Base-by-base conservation (phyloP, 2,797 vertebrate species). In the Channallabes apus region DNA sequence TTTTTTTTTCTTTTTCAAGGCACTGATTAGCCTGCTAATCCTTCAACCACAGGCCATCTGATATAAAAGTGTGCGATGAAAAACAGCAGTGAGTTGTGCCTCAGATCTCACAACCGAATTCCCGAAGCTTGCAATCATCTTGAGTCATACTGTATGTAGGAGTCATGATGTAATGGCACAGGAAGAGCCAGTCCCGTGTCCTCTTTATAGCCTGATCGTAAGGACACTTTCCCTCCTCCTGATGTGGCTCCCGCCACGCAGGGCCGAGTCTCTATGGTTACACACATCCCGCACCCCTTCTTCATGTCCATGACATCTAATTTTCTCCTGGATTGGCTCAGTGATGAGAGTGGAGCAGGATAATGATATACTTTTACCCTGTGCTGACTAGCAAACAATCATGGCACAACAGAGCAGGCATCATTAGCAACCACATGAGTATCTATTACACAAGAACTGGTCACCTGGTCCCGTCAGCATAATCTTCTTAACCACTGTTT, bases 311-410 rank as follows among this genome's bases (percentile, higher is more conserved):
- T 93, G 94, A 93, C 93, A 94, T 94, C 94, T 96, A 93, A 94
- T 96, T 96, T 95, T 94, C 91, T 83, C 92, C 91, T 91, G 88
- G 88, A 83, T 69, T 67, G 90, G 91, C 92, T 92, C 86, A 88
- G 88, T 88, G 86, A 82, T 89, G 91, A 94, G 93, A 90, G 90
- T 89, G 91, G 90, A 92, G 92, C 89, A 89, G 90, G 91, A 85
- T 96, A 95, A 96, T 96, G 93, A 95, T 94, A 93, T 91, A 93
- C 94, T 95, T 95, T 95, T 94, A 95, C 94, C 67, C 88, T 82
- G 91, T 91, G 89, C 91, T 83, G 90, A 90, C 90, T 86, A 88
- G 89, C 92, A 92, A 94, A 93, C 93, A 94, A 92, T 93, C 92
- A 92, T 87, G 77, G 84, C 85, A 4, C 3, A 89, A 92, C 91